These are phyloP conservation scores for Pollenia amentaria DNA, from an alignment of 2,888 invertebrate genomes.

Conservation along the genomic window DNA sequence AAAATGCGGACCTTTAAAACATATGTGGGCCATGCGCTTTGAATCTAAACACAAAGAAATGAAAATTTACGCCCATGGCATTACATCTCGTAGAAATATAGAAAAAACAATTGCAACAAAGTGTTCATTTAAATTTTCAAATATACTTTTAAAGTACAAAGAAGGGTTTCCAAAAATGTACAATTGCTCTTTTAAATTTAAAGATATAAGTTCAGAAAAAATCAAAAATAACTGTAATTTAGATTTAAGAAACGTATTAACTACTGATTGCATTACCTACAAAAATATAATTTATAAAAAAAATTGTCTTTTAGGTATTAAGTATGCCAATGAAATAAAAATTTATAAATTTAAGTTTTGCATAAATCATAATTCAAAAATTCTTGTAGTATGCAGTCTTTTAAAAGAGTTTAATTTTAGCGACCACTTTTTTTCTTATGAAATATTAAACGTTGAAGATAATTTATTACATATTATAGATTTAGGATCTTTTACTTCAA, in stretches of 20 bases:
- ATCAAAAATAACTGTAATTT: too few relatives aligned
- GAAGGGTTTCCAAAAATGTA: neutral
- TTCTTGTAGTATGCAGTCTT: too few relatives aligned
- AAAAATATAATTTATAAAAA: slow-evolving; percentile 31
- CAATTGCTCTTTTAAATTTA: too few relatives aligned
- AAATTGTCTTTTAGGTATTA: slow-evolving; percentile 12
- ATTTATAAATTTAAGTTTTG: too few relatives aligned
- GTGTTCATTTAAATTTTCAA: slow-evolving; percentile 10
- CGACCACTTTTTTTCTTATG: slow-evolving; percentile 8
- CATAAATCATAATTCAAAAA: too few relatives aligned
- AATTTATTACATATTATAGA: slow-evolving; percentile 34
- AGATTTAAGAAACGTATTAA: too few relatives aligned
- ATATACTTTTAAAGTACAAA: slow-evolving; percentile 33
- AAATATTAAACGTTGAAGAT: slow-evolving; percentile 36
- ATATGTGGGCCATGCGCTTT: neutral
- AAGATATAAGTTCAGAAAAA: too few relatives aligned
- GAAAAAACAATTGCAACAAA: slow-evolving; percentile 8
- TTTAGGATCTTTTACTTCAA: slow-evolving; percentile 45
- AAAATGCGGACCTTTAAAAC: slow-evolving; percentile 58
- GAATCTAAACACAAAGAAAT: slow-evolving; percentile 45
- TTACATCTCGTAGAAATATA: slow-evolving; percentile 6
- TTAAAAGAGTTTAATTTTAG: too few relatives aligned
- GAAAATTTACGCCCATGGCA: slow-evolving; percentile 46
- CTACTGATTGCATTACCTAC: neutral
- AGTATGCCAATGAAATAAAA: neutral